Conservation (phyloP, 2,888 invertebrate species). For the Anticlea derivata region DNA sequence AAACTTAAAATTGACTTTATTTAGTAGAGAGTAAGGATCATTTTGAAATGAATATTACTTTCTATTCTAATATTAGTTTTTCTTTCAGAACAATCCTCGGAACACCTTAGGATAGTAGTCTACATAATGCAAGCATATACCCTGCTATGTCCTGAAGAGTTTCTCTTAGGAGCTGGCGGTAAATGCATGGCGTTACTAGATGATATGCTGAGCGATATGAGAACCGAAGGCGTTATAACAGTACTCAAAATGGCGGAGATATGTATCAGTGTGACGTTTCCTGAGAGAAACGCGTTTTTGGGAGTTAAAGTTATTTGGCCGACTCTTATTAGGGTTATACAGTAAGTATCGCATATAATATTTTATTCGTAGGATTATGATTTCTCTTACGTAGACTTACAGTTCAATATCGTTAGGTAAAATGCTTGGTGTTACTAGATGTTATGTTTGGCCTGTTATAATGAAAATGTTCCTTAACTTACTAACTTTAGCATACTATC, state of each 20-base stretch:
- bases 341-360: constrained; percentile 56
- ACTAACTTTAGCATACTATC: too few relatives aligned
- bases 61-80: not conserved
- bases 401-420: too few relatives aligned
- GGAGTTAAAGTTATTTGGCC: constrained; percentile 82
- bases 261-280: constrained; percentile 89
- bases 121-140: constrained; percentile 93
- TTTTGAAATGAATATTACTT: not conserved
- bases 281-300: constrained; percentile 88
- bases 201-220: constrained; percentile 90
- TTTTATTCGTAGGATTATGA: too few relatives aligned
- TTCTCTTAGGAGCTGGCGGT: constrained; percentile 88
- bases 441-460: too few relatives aligned
- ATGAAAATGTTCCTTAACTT: too few relatives aligned
- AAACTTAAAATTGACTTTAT: too few relatives aligned
- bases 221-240: constrained; percentile 81
- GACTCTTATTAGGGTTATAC: constrained; percentile 67
- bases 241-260: constrained; percentile 87
- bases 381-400: not conserved
- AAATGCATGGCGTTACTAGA: constrained; percentile 88
- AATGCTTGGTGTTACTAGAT: too few relatives aligned
- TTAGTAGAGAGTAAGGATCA: too few relatives aligned
- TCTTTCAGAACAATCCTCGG: constrained; percentile 89
- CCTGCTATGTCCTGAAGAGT: constrained; percentile 90
- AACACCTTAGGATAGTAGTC: constrained; percentile 90